Evolutionary conservation across 1,140 invertebrate genomes (phyloP).

Genomic region (Galendromus occidentalis): DNA sequence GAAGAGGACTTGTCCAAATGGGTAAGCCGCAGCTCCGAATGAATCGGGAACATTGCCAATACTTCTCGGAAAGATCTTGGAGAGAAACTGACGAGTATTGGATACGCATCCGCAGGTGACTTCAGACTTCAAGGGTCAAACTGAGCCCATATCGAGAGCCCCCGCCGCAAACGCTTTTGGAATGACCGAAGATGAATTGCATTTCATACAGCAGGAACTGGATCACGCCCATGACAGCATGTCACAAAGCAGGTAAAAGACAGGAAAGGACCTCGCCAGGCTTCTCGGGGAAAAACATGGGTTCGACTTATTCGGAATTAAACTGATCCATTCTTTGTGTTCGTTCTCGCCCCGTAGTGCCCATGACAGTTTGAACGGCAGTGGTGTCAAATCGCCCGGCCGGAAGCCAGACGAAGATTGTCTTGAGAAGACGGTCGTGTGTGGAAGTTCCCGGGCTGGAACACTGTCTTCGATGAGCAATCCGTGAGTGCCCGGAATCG

Average conservation of each 20-base stretch:
- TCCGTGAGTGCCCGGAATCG: not conserved
- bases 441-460: not conserved
- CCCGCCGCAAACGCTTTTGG: constrained; percentile 18
- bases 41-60: too few relatives aligned
- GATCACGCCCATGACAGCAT: constrained; percentile 19
- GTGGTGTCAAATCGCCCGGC: constrained; percentile 4
- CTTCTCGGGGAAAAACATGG: not conserved
- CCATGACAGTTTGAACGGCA: not conserved
- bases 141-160: constrained; percentile 19
- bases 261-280: constrained; percentile 4
- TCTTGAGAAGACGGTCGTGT: not conserved
- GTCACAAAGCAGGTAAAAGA: constrained; percentile 18
- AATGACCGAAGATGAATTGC: constrained; percentile 19
- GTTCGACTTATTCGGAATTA: not conserved
- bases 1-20: not conserved
- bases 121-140: constrained; percentile 21
- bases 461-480: constrained; percentile 5
- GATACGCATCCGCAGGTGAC: not conserved
- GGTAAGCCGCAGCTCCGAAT: too few relatives aligned
- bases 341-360: not conserved
- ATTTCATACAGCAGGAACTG: constrained; percentile 19
- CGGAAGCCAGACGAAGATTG: not conserved
- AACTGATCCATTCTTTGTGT: not conserved
- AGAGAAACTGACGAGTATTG: too few relatives aligned
- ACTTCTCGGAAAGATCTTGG: too few relatives aligned